A percentile compares a stretch with the other conserved stretches of the same genome.
Evolutionary conservation across 2,888 invertebrate genomes (phyloP).

Genomic region (Phanerotoma sp.): DNA sequence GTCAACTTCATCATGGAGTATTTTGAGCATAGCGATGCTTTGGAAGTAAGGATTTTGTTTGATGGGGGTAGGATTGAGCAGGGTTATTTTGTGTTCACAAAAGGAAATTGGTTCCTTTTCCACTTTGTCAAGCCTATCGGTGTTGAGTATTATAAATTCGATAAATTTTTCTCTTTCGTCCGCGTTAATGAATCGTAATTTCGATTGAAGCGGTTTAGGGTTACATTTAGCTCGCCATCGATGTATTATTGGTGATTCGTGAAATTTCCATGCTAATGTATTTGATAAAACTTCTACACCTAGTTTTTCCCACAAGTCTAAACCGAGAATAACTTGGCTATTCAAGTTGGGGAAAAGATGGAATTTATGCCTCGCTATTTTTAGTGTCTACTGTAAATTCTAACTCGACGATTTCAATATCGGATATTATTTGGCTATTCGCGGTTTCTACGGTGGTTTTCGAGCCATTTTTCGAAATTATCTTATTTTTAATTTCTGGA

Average conservation of each 20-base stretch:
- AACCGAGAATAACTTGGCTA: not conserved
- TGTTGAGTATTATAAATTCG: slow-evolving; percentile 15
- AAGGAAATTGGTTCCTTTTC: slow-evolving; percentile 5
- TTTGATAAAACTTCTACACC: not conserved
- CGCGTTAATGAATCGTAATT: not conserved
- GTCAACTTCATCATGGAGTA: slow-evolving; percentile 17
- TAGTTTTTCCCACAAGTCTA: not conserved
- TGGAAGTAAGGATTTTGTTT: slow-evolving; percentile 20
- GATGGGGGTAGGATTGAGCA: slow-evolving; percentile 14
- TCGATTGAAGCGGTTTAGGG: not conserved
- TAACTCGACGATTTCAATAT: not conserved
- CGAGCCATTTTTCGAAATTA: too few relatives aligned
- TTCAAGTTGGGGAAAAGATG: not conserved
- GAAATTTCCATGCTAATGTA: not conserved
- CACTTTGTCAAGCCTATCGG: slow-evolving; percentile 15
- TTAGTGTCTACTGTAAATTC: not conserved
- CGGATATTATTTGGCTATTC: not conserved
- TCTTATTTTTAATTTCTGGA: too few relatives aligned
- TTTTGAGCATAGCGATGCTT: slow-evolving; percentile 10
- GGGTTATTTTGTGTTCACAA: slow-evolving; percentile 23
- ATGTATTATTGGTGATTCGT: not conserved
- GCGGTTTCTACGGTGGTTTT: not conserved
- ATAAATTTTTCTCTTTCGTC: not conserved
- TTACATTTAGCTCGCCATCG: not conserved
- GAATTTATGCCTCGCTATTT: not conserved